These are phyloP conservation scores for Hydractinia echinata DNA, from an alignment of 30 jellyfish, hydroid and myxozoan genomes.

Conservation along the genomic window DNA sequence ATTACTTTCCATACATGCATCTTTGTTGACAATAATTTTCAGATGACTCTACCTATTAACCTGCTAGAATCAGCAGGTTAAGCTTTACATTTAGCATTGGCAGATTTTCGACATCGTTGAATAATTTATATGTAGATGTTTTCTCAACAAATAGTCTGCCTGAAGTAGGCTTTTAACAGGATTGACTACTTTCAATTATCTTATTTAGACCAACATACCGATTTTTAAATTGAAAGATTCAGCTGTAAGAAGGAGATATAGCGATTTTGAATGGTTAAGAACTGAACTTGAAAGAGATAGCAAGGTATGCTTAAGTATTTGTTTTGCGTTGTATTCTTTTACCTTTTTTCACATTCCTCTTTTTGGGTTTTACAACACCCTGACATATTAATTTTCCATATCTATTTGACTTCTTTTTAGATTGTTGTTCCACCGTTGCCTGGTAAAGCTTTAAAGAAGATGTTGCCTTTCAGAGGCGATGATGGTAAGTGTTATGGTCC, in stretches of 20 bases:
- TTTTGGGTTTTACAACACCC: no score
- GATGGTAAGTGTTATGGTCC: conserved; percentile 49
- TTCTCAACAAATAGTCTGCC: neutral
- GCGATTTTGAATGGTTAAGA: conserved; percentile 99
- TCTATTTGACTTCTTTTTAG: conserved; percentile 14
- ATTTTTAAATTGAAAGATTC: conserved; percentile 78
- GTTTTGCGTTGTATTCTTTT: no score
- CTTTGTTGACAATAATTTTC: no score
- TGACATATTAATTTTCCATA: neutral
- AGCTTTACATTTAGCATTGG: no score
- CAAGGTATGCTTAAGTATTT: conserved; percentile 41
- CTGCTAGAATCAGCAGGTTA: no score
- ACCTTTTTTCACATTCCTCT: no score
- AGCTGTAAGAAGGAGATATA: conserved; percentile 91
- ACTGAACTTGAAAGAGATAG: conserved; percentile 90
- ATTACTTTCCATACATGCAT: no score
- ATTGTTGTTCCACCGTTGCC: conserved; percentile 97
- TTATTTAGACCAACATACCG: conserved; percentile 85
- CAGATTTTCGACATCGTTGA: no score
- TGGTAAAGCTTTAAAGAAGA: conserved; percentile 81
- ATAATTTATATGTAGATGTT: neutral
- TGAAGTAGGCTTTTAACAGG: neutral
- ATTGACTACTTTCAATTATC: neutral
- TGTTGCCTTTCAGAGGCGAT: conserved; percentile 95
- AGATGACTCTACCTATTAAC: no score